Evolutionary conservation across 2,797 vertebrate species (phyloP).

Genomic region (Notolepis coatsorum): DNA sequence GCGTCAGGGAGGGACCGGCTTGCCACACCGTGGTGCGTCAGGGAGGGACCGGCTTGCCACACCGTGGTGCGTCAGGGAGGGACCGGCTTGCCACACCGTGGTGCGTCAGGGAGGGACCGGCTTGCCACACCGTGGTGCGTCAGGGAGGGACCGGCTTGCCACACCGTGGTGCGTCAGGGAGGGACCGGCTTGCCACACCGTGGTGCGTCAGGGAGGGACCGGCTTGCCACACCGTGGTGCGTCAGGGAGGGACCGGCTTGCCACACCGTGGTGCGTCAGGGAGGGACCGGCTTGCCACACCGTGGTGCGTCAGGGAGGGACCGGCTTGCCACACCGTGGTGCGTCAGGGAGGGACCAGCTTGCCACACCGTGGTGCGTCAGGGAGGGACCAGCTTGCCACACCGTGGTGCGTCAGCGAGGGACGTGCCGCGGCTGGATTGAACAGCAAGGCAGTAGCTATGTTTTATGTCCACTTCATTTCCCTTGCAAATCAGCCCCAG

Average conservation of each 20-base stretch:
- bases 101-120: not conserved
- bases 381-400: not conserved
- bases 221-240: not conserved
- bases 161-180: not conserved
- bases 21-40: slow-evolving; percentile 7
- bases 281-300: slow-evolving; percentile 46
- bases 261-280: slow-evolving; percentile 35
- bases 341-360: not conserved
- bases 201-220: not conserved
- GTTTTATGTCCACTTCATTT: slow-evolving; percentile 80
- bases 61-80: too few species aligned
- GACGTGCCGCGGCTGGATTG: slow-evolving; percentile 47
- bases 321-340: too few species aligned
- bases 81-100: not conserved
- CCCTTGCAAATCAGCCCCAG: slow-evolving; percentile 84
- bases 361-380: not conserved
- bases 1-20: slow-evolving; percentile 55
- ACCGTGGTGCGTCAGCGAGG: slow-evolving; percentile 49
- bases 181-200: too few species aligned
- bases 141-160: slow-evolving; percentile 46
- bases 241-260: not conserved
- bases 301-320: not conserved
- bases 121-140: slow-evolving; percentile 28
- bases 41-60: not conserved
- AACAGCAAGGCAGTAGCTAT: slow-evolving; percentile 54